Percentiles rank a stretch among this genome's conserved stretches.
These are phyloP conservation scores for Aramus guarauna DNA, from an alignment of 2,113 vertebrate genomes.

Conservation along the genomic window DNA sequence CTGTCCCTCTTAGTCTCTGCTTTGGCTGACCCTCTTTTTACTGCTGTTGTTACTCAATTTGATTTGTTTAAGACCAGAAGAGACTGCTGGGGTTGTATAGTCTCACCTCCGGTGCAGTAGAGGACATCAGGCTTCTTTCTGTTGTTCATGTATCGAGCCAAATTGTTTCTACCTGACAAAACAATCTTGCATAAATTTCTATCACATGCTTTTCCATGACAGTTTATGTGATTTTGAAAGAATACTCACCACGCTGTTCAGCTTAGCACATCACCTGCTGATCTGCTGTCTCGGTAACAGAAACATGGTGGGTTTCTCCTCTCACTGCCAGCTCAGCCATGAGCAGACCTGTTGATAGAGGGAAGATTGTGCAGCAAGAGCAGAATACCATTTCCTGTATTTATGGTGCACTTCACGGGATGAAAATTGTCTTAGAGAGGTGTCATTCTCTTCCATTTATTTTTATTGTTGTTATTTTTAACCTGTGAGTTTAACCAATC, in stretches of 20 bases:
- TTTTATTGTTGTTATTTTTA: background rate
- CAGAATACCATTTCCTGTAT: background rate
- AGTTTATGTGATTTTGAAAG: background rate
- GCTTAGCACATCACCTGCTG: background rate
- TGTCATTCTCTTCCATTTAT: background rate
- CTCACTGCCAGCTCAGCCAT: background rate
- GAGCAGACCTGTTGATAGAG: background rate
- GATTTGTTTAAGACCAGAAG: background rate
- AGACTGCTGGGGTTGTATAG: background rate
- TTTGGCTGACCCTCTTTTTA: background rate
- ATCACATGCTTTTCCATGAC: fast-evolving
- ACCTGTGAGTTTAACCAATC: background rate
- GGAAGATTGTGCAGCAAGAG: background rate
- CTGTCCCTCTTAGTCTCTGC: background rate
- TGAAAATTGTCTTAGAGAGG: background rate
- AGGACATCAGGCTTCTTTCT: background rate
- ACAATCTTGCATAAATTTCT: background rate
- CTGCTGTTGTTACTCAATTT: fast-evolving
- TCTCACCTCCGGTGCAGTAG: background rate
- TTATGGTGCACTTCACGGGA: background rate
- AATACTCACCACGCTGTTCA: fast-evolving
- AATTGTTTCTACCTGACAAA: background rate
- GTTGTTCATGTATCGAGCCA: fast-evolving
- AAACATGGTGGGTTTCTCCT: background rate
- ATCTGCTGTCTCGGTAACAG: fast-evolving